Evolutionary conservation across 2,888 invertebrate genomes (phyloP).

Genomic region (Meiosimyza decipiens): DNA sequence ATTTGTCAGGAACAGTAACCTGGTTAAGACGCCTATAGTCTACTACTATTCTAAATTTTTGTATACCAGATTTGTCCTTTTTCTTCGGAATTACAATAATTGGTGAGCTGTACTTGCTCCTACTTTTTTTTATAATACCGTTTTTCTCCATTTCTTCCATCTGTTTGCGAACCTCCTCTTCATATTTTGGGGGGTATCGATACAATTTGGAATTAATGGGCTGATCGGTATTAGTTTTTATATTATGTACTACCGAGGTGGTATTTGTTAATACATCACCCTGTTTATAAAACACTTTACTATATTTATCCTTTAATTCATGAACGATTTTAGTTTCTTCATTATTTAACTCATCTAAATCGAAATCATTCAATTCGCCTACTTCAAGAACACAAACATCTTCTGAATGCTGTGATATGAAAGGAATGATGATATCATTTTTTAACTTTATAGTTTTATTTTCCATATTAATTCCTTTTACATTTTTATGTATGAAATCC

Average conservation of each 20-base stretch:
- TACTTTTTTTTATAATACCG: slow-evolving; percentile 16
- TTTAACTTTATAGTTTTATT: too few species aligned
- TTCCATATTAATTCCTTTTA: too few species aligned
- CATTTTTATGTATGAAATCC: too few species aligned
- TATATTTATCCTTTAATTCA: neutral
- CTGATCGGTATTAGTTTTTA: neutral
- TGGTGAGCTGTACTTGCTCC: slow-evolving; percentile 21
- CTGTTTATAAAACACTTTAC: neutral
- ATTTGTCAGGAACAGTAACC: slow-evolving; percentile 22
- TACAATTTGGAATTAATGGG: slow-evolving; percentile 24
- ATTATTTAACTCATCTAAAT: too few species aligned
- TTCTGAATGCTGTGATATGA: too few species aligned
- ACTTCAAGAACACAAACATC: too few species aligned
- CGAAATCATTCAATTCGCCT: too few species aligned
- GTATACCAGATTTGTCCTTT: slow-evolving; percentile 11
- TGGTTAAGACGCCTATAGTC: slow-evolving; percentile 26
- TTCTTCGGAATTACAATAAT: slow-evolving; percentile 30
- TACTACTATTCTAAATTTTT: slow-evolving; percentile 28
- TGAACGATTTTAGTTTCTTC: too few species aligned
- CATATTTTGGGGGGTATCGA: slow-evolving; percentile 16
- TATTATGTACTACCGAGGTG: neutral
- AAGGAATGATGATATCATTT: too few species aligned
- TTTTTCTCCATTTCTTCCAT: slow-evolving; percentile 11
- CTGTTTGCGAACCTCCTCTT: slow-evolving; percentile 14
- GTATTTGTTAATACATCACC: neutral